Evolutionary conservation across 2,797 vertebrate genomes (phyloP).

Genomic region (Poecile montanus): DNA sequence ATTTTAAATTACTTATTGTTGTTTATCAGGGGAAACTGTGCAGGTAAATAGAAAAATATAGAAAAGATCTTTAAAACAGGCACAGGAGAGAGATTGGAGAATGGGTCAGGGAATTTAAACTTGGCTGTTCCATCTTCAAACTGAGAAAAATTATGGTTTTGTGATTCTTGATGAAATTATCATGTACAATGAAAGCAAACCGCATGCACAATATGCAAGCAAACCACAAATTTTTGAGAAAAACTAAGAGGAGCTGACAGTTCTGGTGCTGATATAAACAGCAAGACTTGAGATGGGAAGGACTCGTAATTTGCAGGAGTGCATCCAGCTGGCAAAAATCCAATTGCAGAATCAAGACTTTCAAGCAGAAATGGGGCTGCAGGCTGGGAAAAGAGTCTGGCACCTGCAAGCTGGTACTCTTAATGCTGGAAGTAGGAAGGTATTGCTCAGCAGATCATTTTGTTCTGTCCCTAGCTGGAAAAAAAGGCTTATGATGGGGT

Average conservation of each 20-base stretch:
- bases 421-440: neutral
- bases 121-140: neutral
- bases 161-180: conserved; percentile 5
- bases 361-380: neutral
- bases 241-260: conserved; percentile 18
- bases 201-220: neutral
- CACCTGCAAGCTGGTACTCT: neutral
- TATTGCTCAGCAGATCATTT: neutral
- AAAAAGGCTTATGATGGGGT: neutral
- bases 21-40: neutral
- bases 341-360: neutral
- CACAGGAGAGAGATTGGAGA: neutral
- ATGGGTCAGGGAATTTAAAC: neutral
- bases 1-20: neutral
- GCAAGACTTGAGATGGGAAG: neutral
- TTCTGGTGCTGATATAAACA: neutral
- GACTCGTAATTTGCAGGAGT: neutral
- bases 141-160: neutral
- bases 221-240: conserved; percentile 2
- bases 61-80: neutral
- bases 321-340: neutral
- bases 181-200: neutral
- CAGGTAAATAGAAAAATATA: neutral
- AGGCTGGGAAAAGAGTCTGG: neutral
- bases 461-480: neutral